Conservation (phyloP, 2,797 vertebrate species). For the Acridotheres tristis region DNA sequence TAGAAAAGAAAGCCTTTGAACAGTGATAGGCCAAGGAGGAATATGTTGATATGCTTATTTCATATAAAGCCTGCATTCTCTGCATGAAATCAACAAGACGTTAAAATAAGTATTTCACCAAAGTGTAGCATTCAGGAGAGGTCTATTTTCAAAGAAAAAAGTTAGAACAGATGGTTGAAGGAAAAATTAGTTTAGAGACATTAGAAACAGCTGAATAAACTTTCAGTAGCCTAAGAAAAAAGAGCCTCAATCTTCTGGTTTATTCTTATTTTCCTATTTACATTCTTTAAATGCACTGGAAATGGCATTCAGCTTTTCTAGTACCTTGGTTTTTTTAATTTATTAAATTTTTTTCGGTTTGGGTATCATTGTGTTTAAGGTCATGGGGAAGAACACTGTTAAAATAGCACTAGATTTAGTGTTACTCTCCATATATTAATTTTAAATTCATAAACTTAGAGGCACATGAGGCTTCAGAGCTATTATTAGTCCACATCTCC, state of each 20-base stretch:
- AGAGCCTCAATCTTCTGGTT: slow-evolving; percentile 54
- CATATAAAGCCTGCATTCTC: slow-evolving; percentile 62
- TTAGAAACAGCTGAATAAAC: slow-evolving; percentile 88
- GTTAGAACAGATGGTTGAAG: slow-evolving; percentile 84
- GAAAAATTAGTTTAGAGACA: slow-evolving; percentile 81
- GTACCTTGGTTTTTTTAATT: background rate
- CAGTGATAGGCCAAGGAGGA: slow-evolving; percentile 32
- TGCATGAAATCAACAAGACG: slow-evolving; percentile 75
- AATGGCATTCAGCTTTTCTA: slow-evolving; percentile 2
- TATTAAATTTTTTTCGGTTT: background rate
- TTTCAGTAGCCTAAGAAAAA: slow-evolving; percentile 70
- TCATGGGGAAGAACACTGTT: background rate
- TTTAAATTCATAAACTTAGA: background rate
- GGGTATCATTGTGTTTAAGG: background rate
- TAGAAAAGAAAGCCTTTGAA: slow-evolving; percentile 59
- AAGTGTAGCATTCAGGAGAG: slow-evolving; percentile 65
- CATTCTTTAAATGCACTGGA: slow-evolving; percentile 44
- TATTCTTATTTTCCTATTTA: slow-evolving; percentile 58
- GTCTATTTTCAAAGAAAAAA: slow-evolving; percentile 76
- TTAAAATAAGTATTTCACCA: slow-evolving; percentile 80
- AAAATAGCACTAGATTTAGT: background rate
- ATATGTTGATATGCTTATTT: slow-evolving; percentile 76
- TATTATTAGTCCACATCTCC: background rate
- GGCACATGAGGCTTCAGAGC: background rate
- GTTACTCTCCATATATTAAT: background rate